Evolutionary conservation across 1,140 invertebrate genomes (phyloP).

Genomic region (Gryon sp.): DNA sequence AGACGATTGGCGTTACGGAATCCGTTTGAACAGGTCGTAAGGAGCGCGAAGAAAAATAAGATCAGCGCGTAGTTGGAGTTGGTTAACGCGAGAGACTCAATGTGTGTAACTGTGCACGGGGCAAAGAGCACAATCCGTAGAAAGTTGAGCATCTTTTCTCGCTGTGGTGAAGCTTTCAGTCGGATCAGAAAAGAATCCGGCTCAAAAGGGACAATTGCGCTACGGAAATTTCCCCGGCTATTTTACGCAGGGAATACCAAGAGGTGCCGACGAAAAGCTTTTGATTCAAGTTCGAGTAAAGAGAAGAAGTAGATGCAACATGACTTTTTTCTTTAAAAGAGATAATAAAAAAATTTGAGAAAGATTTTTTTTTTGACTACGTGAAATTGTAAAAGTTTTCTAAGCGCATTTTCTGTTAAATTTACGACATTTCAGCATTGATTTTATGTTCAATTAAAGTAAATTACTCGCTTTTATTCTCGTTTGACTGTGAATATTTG

Average conservation of each 20-base stretch:
- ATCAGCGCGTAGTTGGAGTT: too few species aligned
- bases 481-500: too few species aligned
- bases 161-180: not conserved
- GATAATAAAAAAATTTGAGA: too few species aligned
- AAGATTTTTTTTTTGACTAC: too few species aligned
- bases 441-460: too few species aligned
- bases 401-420: too few species aligned
- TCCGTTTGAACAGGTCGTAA: slow-evolving; percentile 10
- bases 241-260: not conserved
- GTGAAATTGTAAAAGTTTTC: too few species aligned
- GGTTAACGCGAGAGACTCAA: not conserved
- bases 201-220: slow-evolving; percentile 9
- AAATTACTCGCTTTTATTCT: too few species aligned
- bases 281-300: not conserved
- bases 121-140: slow-evolving; percentile 29
- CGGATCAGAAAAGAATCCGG: slow-evolving; percentile 12
- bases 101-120: slow-evolving; percentile 38
- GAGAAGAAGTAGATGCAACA: too few species aligned
- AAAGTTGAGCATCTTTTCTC: slow-evolving; percentile 21
- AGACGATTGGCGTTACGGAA: slow-evolving; percentile 10
- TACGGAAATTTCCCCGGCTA: not conserved
- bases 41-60: slow-evolving; percentile 27
- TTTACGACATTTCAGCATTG: too few species aligned
- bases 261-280: not conserved
- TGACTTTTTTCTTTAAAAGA: too few species aligned